These are phyloP conservation scores for Lasioglossum albipes DNA, from an alignment of 1,140 invertebrate species.

Conservation along the genomic window DNA sequence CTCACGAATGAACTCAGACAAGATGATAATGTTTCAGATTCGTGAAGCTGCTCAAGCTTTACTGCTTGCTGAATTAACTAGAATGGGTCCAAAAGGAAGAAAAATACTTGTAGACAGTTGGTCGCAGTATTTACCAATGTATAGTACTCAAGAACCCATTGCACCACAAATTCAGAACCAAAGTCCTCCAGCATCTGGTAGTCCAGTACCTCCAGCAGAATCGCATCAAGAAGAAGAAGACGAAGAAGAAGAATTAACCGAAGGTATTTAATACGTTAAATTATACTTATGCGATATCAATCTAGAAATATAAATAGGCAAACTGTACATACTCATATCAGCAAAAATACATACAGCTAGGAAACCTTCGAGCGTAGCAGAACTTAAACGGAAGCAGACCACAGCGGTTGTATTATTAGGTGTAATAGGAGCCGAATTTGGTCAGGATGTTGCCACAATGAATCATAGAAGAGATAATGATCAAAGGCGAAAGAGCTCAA, in stretches of 20 bases:
- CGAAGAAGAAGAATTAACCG: constrained; percentile 87
- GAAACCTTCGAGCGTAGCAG: constrained; percentile 90
- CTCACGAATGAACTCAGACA: neutral
- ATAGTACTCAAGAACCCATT: constrained; percentile 83
- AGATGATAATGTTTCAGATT: constrained; percentile 79
- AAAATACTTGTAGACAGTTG: constrained; percentile 96
- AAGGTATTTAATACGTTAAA: constrained; percentile 69
- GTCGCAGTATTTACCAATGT: constrained; percentile 95
- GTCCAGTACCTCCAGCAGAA: constrained; percentile 70
- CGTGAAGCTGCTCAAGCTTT: constrained; percentile 97
- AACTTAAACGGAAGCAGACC: constrained; percentile 96
- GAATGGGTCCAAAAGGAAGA: constrained; percentile 94
- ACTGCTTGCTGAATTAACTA: constrained; percentile 93
- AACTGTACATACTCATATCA: constrained; percentile 11
- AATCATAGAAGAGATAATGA: constrained; percentile 83
- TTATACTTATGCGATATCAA: neutral
- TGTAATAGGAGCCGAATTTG: constrained; percentile 98
- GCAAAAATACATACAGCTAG: constrained; percentile 82
- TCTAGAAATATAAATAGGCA: neutral
- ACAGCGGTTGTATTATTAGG: constrained; percentile 98
- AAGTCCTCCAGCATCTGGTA: constrained; percentile 74
- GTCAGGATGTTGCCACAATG: constrained; percentile 90
- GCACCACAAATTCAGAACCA: constrained; percentile 76
- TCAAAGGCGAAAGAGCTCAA: constrained; percentile 87
- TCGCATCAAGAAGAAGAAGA: constrained; percentile 89